Base-by-base conservation (phyloP, 2,113 vertebrate species). In the Cephalopterus ornatus region DNA sequence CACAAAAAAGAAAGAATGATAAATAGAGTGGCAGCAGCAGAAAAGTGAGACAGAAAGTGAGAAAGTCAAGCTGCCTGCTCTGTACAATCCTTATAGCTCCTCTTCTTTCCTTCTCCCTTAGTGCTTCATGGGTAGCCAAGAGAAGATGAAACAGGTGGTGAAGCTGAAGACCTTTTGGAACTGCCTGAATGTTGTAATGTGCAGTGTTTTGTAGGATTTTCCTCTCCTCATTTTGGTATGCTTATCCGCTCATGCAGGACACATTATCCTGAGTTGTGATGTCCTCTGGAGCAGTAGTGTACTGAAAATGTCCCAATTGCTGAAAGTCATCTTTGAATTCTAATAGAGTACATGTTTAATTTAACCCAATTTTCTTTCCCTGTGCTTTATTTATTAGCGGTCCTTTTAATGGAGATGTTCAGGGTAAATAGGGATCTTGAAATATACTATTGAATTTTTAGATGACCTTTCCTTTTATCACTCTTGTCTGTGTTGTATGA, bases 181-280 rank as follows among this genome's bases (percentile, higher is more conserved):
- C 21, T 41, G 41, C 24, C 44, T 73, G 58, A 32, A 52, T 0
- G 0, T 18, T 70, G 11, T 8, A 7, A 8, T 6, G 17, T 33
- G 30, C 16, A 73, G 14, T 55, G 47, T 66, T 88, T 52, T 72
- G 52, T 23, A 72, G 61, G 47, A 50, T 84, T 80, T 91, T 55
- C 28, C 81, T 91, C 21, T 88, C n/a, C 44, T 83, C 2, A 0
- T 55, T 41, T 65, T 56, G 66, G 22, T 24, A 50, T 23, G 41
- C 49, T 79, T 58, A 42, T 58, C 53, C 91, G 53, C 52, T 87
- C 81, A 49, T 46, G 77, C 49, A 89, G 37, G 42, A 59, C 37
- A 44, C 13, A 5, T 44, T 91, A 49, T 24, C 70, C 53, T 85
- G 71, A 66, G 18, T 74, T 70, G 22, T 65, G 23, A 11, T 83